Percentiles rank a stretch among this genome's conserved stretches.
Evolutionary conservation across 2,113 vertebrate species (phyloP).

Genomic region (Nesospiza acunhae): DNA sequence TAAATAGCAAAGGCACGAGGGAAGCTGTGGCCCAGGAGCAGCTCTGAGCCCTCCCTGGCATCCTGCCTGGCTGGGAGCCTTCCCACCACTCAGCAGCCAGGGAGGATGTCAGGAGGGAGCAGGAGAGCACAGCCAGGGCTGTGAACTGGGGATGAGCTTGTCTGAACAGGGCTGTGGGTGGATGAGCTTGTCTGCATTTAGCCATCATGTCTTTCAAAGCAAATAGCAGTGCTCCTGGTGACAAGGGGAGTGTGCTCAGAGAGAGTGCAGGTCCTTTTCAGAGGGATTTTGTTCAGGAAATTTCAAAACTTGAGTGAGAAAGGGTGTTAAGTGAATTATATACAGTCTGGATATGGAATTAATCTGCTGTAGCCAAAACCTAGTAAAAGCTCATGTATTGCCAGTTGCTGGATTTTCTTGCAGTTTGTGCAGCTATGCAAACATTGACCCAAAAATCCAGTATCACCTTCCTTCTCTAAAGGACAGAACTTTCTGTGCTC

Average conservation of each 20-base stretch:
- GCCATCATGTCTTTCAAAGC: background rate
- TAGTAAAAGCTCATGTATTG: background rate
- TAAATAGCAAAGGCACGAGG: background rate
- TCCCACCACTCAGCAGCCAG: fast-evolving
- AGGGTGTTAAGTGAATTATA: conserved; percentile 31
- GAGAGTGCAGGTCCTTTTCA: background rate
- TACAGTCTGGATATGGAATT: conserved; percentile 21
- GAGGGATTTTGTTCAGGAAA: conserved; percentile 20
- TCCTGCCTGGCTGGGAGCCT: background rate
- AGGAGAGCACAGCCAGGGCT: background rate
- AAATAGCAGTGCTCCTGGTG: background rate
- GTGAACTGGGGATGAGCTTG: background rate
- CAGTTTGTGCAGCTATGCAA: conserved; percentile 10
- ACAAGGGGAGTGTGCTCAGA: background rate
- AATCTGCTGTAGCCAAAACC: conserved; percentile 9
- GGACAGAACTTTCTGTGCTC: background rate
- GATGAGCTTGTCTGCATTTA: background rate
- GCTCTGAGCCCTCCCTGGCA: background rate
- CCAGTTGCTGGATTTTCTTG: background rate
- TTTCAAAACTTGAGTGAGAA: conserved; percentile 20
- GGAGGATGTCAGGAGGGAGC: background rate
- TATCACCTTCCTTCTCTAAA: background rate
- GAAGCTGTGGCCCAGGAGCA: background rate
- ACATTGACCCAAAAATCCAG: background rate
- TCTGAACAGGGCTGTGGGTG: background rate